phyloP scores from a whole-genome alignment of 2,888 invertebrate species.

The Trichacis sp. region DNA sequence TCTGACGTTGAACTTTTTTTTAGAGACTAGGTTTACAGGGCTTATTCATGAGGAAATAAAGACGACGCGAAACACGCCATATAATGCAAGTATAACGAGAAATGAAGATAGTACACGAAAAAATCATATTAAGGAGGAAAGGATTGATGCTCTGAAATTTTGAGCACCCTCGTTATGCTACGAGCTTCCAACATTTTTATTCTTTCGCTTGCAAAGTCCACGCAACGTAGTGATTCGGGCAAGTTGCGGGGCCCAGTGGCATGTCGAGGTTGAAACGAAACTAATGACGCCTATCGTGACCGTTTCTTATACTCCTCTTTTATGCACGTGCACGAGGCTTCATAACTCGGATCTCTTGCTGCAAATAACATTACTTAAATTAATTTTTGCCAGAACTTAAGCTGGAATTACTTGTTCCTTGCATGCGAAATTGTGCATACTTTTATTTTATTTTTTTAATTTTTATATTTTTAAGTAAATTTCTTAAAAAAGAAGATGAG shows the following conservation, averaged over 20 bases:
- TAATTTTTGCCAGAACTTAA: neutral
- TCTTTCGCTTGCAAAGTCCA: neutral
- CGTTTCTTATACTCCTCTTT: slow-evolving; percentile 29
- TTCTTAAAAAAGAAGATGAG: no score
- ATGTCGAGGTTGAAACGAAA: slow-evolving; percentile 44
- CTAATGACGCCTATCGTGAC: slow-evolving; percentile 51
- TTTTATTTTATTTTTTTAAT: no score
- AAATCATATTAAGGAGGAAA: slow-evolving; percentile 11
- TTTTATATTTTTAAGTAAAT: no score
- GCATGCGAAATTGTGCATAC: no score
- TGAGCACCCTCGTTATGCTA: no score
- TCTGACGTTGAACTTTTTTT: no score
- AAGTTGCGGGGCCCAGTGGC: slow-evolving; percentile 7
- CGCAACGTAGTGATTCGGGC: neutral
- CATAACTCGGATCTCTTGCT: neutral
- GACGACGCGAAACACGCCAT: no score
- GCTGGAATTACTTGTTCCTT: no score
- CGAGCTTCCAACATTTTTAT: neutral
- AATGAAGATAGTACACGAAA: slow-evolving; percentile 9
- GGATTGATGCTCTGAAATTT: slow-evolving; percentile 18
- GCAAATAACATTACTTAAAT: neutral
- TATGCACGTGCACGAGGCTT: slow-evolving; percentile 13
- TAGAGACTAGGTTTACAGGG: no score
- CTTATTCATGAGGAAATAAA: no score
- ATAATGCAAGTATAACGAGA: no score